Base-by-base conservation (phyloP, 2,113 vertebrate genomes). In the Perca flavescens region DNA sequence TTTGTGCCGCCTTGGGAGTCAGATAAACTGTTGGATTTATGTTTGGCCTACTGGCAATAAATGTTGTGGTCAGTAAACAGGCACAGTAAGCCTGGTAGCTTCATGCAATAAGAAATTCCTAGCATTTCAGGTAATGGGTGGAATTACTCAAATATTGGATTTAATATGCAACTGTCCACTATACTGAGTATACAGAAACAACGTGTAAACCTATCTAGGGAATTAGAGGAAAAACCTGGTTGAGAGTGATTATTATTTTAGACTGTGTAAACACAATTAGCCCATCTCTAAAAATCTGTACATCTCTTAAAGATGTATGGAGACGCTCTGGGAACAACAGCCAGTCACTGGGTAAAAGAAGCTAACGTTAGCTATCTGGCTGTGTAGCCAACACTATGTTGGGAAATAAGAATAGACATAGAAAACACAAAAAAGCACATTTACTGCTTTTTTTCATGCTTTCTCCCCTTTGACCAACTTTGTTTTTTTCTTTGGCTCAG, bases 1-100 rank as follows among this genome's bases (percentile, higher is more conserved):
- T 71, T 65, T 75, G 58, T 70, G 64, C 34, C 28, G 36, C 49
- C 66, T 86, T 75, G 40, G 70, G 62, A 86, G 74, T 85, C 0
- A 1, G 57, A 82, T 72, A 52, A 87, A 74, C 67, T 28, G 19
- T 10, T 60, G 53, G 61, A 74, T 81, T 78, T 34, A 76, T 66
- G 75, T 78, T 88, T 89, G 68, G 16, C 54, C 28, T 64, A 77
- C 49, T 19, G 66, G 56, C 58, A 74, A 53, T 50, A 47, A 43
- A 67, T 14, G 6, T 16, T 71, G 28, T 66, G 36, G 19, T 47
- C 28, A 61, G 53, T 74, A 58, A 85, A 77, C 25, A 54, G 16
- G n/a, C 28, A 57, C 11, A 31, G 34, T 54, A n/a, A 58, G 31
- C 36, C 22, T 62, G 0, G 4, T 60, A 25, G 34, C 62, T 43